Base-by-base conservation (phyloP, 2,113 vertebrate genomes). In the Leptocoma aspasia region DNA sequence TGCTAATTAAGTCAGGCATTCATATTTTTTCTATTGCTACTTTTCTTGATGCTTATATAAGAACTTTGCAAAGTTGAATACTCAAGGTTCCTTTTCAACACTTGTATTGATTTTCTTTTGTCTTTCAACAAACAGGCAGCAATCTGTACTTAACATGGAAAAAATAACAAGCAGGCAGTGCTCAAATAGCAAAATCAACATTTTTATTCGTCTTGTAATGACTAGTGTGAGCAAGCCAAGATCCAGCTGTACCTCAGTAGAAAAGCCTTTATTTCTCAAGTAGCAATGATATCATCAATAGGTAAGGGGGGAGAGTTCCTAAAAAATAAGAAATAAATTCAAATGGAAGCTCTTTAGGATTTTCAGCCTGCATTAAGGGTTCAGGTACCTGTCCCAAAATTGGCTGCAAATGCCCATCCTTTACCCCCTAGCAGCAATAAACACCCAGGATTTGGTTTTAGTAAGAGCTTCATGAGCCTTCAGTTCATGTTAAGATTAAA, bases 71-170 rank as follows among this genome's bases (percentile, higher is more conserved):
- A 95, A 93, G 71, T 59, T 81, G 88, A 92, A 92, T 78, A 54
- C 53, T 61, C 39, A 70, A 89, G 59, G 33, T 71, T 94, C 70
- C 42, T 94, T 96, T 92, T 70, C 64, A 83, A 70, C 57, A 76
- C 64, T 57, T 68, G 7, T 26, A 96, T 96, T 94, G 96, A 96
- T 96, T 95, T 95, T 89, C 64, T 60, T 95, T 92, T 94, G 84
- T 88, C 78, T 86, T 94, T 89, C 72, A 83, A 79, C 50, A 88
- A 81, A 84, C 72, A 77, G 56, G 73, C 49, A 85, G 69, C 47
- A 94, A 88, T 61, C 82, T 94, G 30, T 79, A 79, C 63, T 88
- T 49, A 83, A 54, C 24, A 86, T 50, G 60, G 63, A 28, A 83
- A 82, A 73, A 81, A 63, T 41, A 95, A 76, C 42, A 90, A 92